Evolutionary conservation across 2,888 invertebrate species (phyloP), one percentile per base, ranked within the genome.

Genomic region (Trypoxylon attenuatum): DNA sequence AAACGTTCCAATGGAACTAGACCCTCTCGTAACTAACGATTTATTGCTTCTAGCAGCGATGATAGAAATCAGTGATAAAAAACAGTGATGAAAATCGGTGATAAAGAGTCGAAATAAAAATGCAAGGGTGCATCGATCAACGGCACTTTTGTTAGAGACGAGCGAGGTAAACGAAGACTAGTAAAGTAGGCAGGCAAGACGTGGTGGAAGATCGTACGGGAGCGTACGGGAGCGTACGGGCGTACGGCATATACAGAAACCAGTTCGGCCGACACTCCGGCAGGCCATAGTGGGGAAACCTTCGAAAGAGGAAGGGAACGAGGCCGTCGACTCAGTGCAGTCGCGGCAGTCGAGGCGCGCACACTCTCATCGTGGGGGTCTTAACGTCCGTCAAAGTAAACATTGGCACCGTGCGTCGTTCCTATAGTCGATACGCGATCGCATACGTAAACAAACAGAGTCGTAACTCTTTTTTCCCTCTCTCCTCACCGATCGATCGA

Each of bases 291-390:
- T 1, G 18, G 18, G 18, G 25, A 39, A 15, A 1, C 6, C 15
- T 18, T 23, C n/a, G 43, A 27, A 43, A 10, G 49, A 19, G 45
- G 13, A 27, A 6, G 45, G 21, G 41, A 23, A 39, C 39, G 21
- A 42, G 50, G 50, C 49, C 58, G 46, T 39, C 42, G 58, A 45
- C 8, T 57, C 66, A 57, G 57, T 58, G 53, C 33, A 53, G 46
- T 42, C 42, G 54, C 29, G 53, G 27, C 33, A 38, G 38, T 59
- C 58, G 64, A 49, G 19, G 33, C 19, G 52, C 23, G 22, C n/a
- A 18, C 18, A 13, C 10, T 16, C 0, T 1, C 18, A 1, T 1
- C 10, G 39, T n/a, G 3, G 1, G 33, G 18, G n/a, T 13, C 1
- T 10, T 38, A 8, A 16, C 27, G 29, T 15, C 27, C 8, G n/a